Percentiles rank a stretch among this genome's conserved stretches.
Conservation (phyloP, 2,113 vertebrate species). For the Gasterosteus aculeatus region DNA sequence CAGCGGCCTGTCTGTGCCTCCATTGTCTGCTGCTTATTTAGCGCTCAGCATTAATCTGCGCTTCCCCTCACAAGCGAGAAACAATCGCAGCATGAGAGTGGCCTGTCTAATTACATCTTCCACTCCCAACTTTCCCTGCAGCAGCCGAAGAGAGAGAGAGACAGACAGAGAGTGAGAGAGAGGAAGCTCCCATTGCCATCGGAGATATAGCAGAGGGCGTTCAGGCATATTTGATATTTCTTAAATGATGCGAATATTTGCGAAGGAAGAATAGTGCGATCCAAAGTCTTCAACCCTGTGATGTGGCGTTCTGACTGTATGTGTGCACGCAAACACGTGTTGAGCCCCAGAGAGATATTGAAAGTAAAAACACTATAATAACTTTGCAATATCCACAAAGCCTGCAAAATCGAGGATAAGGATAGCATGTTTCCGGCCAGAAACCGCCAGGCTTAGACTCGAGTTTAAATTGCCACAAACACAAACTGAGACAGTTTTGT, state of each 20-base stretch:
- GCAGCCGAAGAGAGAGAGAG: conserved; percentile 17
- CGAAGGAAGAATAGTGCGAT: background rate
- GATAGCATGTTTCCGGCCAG: conserved; percentile 36
- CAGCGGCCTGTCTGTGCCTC: conserved; percentile 62
- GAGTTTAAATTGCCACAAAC: conserved; percentile 66
- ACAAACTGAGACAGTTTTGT: conserved; percentile 62
- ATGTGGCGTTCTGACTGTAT: background rate
- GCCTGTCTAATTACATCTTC: conserved; percentile 70
- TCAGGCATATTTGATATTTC: conserved; percentile 23
- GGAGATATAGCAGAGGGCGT: background rate
- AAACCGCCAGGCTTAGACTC: conserved; percentile 57
- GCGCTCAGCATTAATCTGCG: conserved; percentile 70
- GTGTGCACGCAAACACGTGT: conserved; percentile 4
- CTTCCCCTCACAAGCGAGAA: conserved; percentile 66
- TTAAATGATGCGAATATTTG: background rate
- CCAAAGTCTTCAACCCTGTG: background rate
- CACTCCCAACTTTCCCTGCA: conserved; percentile 62
- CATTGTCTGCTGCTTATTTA: conserved; percentile 73
- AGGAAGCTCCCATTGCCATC: conserved; percentile 7
- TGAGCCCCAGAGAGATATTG: background rate
- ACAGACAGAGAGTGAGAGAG: background rate
- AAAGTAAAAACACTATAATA: background rate
- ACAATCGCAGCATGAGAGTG: conserved; percentile 67
- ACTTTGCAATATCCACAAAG: conserved; percentile 27
- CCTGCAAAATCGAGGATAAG: conserved; percentile 14